These are phyloP conservation scores for Pyrocephalus nanus DNA, from an alignment of 2,797 vertebrate genomes.

Conservation along the genomic window DNA sequence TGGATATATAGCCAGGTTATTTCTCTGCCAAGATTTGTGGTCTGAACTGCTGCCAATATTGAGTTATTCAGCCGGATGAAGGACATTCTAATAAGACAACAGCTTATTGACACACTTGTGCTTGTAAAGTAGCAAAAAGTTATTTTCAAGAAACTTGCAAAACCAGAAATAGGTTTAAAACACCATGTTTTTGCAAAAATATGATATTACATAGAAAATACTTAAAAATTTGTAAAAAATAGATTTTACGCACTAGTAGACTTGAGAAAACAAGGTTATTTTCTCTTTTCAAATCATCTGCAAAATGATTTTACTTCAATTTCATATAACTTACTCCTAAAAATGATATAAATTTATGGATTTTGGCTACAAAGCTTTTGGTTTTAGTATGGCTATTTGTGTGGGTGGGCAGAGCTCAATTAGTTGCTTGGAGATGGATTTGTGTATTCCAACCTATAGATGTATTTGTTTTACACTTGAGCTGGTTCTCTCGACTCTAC, in stretches of 20 bases:
- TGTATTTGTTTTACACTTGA: not conserved
- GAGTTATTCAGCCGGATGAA: conserved; percentile 14
- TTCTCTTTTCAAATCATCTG: not conserved
- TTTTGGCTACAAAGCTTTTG: not conserved
- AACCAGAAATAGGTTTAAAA: not conserved
- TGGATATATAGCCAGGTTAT: not conserved
- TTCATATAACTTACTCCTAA: not conserved
- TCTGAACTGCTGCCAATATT: conserved; percentile 14
- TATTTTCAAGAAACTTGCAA: not conserved
- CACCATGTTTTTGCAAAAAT: not conserved
- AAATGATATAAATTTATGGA: not conserved
- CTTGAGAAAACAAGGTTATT: not conserved
- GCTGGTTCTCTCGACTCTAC: not conserved
- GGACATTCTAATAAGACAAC: not conserved
- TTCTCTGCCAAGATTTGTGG: conserved; percentile 7
- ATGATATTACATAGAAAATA: not conserved
- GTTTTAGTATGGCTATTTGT: fast-evolving
- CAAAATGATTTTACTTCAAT: not conserved
- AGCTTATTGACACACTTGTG: not conserved
- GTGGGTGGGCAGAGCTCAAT: not conserved
- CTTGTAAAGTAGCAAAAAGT: not conserved
- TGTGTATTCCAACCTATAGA: fast-evolving
- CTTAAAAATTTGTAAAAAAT: not conserved
- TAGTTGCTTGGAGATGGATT: not conserved
- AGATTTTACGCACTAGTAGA: not conserved